phyloP scores from a whole-genome alignment of 2,888 invertebrate genomes.

The Sarcophaga rosellei region DNA sequence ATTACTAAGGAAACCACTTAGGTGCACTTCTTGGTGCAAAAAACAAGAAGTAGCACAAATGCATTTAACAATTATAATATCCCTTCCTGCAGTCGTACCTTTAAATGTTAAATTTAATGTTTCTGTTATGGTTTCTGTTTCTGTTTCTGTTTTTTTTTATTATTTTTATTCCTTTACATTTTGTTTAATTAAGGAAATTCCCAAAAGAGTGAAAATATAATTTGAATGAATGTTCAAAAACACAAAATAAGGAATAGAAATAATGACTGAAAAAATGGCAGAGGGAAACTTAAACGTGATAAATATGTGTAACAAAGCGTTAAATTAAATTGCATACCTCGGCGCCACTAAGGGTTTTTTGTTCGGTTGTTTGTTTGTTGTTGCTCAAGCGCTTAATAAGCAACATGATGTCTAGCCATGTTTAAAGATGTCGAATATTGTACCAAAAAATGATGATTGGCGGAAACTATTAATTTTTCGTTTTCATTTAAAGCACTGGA shows the following conservation, averaged over 20 bases:
- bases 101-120: conserved; percentile 17
- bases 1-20: neutral
- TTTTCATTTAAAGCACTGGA: no score
- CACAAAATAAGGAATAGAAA: conserved; percentile 4
- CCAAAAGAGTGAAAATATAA: conserved; percentile 35
- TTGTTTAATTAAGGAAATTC: conserved; percentile 28
- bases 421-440: no score
- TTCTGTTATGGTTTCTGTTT: conserved; percentile 4
- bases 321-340: conserved; percentile 66
- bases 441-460: no score
- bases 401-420: neutral
- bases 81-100: conserved; percentile 8
- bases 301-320: conserved; percentile 61
- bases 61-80: neutral
- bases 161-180: neutral
- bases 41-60: neutral
- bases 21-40: neutral
- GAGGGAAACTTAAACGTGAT: neutral
- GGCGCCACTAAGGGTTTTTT: conserved; percentile 54
- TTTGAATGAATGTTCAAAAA: conserved; percentile 27
- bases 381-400: conserved; percentile 44
- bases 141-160: no score
- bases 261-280: neutral
- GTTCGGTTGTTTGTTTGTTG: conserved; percentile 11
- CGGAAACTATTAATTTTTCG: no score